Base-by-base conservation (phyloP, 2,888 invertebrate species). In the Metacarcinus magister region DNA sequence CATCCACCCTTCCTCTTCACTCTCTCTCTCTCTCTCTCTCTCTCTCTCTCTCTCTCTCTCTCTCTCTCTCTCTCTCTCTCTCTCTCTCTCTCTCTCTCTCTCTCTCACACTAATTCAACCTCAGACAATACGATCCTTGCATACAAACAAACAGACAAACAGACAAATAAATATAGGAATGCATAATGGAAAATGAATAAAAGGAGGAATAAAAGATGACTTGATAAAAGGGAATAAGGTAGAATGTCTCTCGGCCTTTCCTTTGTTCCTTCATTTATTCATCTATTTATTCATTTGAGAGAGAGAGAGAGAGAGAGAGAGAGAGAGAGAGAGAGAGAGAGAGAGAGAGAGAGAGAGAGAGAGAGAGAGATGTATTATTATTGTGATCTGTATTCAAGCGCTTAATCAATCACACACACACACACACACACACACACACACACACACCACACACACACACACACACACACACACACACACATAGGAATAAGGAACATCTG, bases 301-400 rank as follows among this genome's bases (percentile, higher is more conserved):
- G 0, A n/a, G 67, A 7, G n/a, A n/a, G 67, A 67, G 67, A 67
- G 82, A 82, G 82, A 82, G 82, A 82, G 82, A 82, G 82, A 82
- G 82, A 82, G 82, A 82, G 82, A 82, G 82, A 82, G 82, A 82
- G 82, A 82, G 82, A 82, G 82, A 82, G 82, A 82, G 82, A 82
- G 67, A 82, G 82, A 82, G 82, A 82, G 82, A 82, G 82, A 32
- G 82, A 82, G 82, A 82, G 82, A 82, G 82, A 82, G 32, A 32
- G 32, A 32, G 28, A 82, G 82, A n/a, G 82, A 67, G 67, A 67
- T 82, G n/a, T 32, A 82, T 32, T 28, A 13, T 82, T 32, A 13
- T 82, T 19, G 7, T 67, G 23, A 89, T 89, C 39, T 39, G n/a
- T 32, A 82, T 82, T 13, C 10, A 82, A 82, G 82, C 82, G 13